Base-by-base conservation (phyloP, 1,140 invertebrate genomes). In the Aradophagus sp. region DNA sequence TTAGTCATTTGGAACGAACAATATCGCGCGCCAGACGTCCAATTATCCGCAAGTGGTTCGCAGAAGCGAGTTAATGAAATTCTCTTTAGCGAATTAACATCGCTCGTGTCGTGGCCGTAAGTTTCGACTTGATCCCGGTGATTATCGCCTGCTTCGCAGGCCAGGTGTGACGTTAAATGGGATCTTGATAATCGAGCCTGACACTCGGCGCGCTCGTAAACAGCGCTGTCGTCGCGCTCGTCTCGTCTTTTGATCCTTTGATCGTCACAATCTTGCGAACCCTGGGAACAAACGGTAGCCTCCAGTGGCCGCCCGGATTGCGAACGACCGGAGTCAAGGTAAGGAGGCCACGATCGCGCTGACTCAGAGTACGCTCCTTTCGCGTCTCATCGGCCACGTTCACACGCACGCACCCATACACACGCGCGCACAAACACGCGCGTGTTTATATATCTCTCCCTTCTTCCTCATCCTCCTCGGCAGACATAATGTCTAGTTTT, bases 281-380 rank as follows among this genome's bases (percentile, higher is more conserved):
- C 73, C 68, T 76, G 77, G 68, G 77, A 79, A 74, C 65, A 62
- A 66, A 77, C 75, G 58, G 73, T 77, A 77, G 75, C 70, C 77
- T 69, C 68, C 61, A 70, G 70, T 70, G 71, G 71, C 66, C 67
- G 67, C 39, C 29, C 13, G 55, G 59, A 68, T 73, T 62, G 47
- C 61, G 44, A 74, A 62, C 55, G 72, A 71, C 61, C 34, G 45
- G 56, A 81, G 77, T 77, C 79, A 81, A 81, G 77, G 77, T 81
- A 77, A 80, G 66, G 69, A 78, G 77, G 76, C 70, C 77, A 77
- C 50, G 73, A 77, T 77, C 75, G 36, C 50, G 62, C 36, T 75
- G 62, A 74, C 55, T 77, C 68, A 67, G 35, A 62, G 66, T 55
- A 48, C 36, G 55, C 15, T 62, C 29, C 44, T 59, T 63, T 67